Base-by-base conservation (phyloP, 2,888 invertebrate genomes). In the Diploptera punctata region DNA sequence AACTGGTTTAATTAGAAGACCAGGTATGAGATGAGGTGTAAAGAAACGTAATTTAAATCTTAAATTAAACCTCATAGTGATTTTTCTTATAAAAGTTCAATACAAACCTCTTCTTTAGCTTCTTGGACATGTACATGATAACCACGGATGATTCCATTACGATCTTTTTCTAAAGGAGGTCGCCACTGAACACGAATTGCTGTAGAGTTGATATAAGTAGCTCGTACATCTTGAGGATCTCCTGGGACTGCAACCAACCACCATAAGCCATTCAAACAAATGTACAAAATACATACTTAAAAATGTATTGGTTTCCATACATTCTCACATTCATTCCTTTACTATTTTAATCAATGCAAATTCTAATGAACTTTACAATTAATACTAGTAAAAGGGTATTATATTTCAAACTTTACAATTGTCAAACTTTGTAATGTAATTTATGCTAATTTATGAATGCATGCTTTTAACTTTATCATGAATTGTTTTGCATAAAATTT, bases 111-210 rank as follows among this genome's bases (percentile, higher is more conserved):
- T 81, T 93, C 92, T 80, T 92, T 90, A 61, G 93, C 89, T 86
- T 97, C 96, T 83, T 97, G 96, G 1, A 96, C 93, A 82, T 97
- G 95, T 71, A 99, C 94, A 82, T 98, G 98, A 84, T 98, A 99
- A 29, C 98, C 98, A 74, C 97, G 89, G 77, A 99, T 97, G 77
- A 98, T 93, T 61, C 98, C 98, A 81, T 98, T 97, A 76, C 94
- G 91, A 79, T 98, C 97, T 80, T 94, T 94, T 78, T 93, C 92
- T 74, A 89, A 88, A 0, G 99, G 99, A 7, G 96, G 93, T 80
- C 95, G 93, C 99, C 99, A 99, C 75, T 91, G 90, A 68, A 99
- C 96, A 82, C 92, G 92, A 77, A 99, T 92, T 44, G 97, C 91
- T n/a, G 98, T 98, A 1, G 99, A 98, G 86, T 98, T 99, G 81